These are phyloP conservation scores for Atta colombica DNA, from an alignment of 1,140 invertebrate genomes.

Conservation along the genomic window DNA sequence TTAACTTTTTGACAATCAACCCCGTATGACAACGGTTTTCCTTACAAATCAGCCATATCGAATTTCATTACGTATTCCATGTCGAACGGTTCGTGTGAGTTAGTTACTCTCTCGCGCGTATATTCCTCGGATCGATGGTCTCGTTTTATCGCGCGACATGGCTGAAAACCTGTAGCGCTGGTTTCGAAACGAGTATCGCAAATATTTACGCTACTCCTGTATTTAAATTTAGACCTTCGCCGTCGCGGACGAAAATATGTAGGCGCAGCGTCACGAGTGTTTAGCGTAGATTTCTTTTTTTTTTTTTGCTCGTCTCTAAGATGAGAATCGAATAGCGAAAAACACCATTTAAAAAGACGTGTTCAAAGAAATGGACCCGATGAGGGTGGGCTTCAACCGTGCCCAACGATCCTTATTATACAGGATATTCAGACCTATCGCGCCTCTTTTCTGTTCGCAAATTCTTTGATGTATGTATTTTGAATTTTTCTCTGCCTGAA, in stretches of 20 bases:
- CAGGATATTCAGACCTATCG: not conserved
- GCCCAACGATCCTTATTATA: not conserved
- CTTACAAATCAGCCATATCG: constrained; percentile 26
- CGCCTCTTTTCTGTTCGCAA: not conserved
- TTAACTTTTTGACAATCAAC: no score
- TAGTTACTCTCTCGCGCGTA: not conserved
- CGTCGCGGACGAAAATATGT: constrained; percentile 54
- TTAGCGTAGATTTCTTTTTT: constrained; percentile 9
- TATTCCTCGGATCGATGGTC: constrained; percentile 44
- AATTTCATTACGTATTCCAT: constrained; percentile 31
- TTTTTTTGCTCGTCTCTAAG: not conserved
- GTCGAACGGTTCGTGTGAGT: constrained; percentile 1
- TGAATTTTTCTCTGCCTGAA: not conserved
- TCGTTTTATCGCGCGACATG: constrained; percentile 59
- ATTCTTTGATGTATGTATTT: constrained; percentile 18
- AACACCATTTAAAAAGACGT: not conserved
- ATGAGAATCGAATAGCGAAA: not conserved
- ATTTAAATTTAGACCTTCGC: constrained; percentile 73
- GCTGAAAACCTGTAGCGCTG: constrained; percentile 43
- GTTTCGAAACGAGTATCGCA: constrained; percentile 64
- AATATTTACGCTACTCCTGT: constrained; percentile 68
- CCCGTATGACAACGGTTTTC: not conserved
- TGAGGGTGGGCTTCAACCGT: not conserved
- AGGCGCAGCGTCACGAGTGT: constrained; percentile 46
- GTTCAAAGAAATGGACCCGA: no score